Evolutionary conservation across 2,888 invertebrate species (phyloP).

Genomic region (Lasiommata megera): DNA sequence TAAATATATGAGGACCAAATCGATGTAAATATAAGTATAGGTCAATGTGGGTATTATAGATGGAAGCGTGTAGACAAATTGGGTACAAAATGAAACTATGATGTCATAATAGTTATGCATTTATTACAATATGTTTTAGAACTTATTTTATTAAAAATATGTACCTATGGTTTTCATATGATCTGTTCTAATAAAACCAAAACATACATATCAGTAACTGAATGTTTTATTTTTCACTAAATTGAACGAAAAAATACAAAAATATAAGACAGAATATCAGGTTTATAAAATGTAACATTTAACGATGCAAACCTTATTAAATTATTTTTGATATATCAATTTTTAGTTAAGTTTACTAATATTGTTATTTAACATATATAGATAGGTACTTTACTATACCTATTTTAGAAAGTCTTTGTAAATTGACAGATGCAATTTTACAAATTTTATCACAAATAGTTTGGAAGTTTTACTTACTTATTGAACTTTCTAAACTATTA

Average conservation of each 20-base stretch:
- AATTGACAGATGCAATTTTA: neutral
- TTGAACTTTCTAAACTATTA: neutral
- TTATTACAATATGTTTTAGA: conserved; percentile 52
- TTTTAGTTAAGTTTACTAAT: no score
- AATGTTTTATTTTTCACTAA: conserved; percentile 24
- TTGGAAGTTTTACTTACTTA: neutral
- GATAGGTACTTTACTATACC: no score
- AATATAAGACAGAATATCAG: neutral
- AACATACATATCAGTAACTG: conserved; percentile 32
- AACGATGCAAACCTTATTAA: no score
- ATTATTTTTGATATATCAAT: no score
- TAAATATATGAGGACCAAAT: conserved; percentile 56
- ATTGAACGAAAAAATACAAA: neutral
- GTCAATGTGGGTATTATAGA: conserved; percentile 15
- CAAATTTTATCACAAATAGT: neutral
- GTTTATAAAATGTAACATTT: no score
- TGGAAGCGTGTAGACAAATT: conserved; percentile 21
- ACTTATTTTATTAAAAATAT: conserved; percentile 34
- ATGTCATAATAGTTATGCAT: conserved; percentile 55
- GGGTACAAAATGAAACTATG: conserved; percentile 40
- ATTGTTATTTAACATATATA: no score
- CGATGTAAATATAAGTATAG: conserved; percentile 61
- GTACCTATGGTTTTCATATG: conserved; percentile 28
- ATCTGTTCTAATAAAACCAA: conserved; percentile 29
- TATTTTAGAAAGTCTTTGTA: no score